A percentile compares a stretch with the other conserved stretches of the same genome.
Conservation (phyloP, 2,113 vertebrate species). For the Psittacara wagleri region DNA sequence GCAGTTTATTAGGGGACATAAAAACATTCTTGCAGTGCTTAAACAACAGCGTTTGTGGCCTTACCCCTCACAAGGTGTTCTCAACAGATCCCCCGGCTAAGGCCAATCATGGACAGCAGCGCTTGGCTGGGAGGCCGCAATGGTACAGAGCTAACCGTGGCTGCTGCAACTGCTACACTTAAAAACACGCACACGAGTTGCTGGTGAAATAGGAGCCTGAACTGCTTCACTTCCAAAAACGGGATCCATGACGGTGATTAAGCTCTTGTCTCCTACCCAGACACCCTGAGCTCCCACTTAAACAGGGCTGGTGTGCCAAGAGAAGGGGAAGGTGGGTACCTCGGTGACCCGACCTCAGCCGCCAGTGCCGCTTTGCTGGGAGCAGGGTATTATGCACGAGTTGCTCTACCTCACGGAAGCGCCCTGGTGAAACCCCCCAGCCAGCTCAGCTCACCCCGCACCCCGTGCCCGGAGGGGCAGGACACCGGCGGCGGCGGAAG, state of each 20-base stretch:
- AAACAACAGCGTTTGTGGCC: background rate
- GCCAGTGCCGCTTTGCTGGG: background rate
- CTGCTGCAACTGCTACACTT: too few relatives aligned
- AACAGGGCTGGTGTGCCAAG: accelerated
- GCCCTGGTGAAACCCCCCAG: background rate
- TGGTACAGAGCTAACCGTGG: accelerated
- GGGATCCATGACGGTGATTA: accelerated
- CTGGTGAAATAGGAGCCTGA: accelerated
- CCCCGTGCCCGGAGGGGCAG: background rate
- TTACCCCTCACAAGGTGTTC: accelerated
- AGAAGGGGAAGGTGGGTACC: accelerated
- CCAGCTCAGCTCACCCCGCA: background rate
- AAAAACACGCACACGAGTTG: accelerated
- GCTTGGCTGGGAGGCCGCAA: background rate
- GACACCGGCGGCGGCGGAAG: too few relatives aligned
- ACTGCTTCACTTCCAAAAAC: accelerated
- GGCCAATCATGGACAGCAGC: accelerated
- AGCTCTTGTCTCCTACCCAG: background rate
- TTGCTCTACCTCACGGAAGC: accelerated
- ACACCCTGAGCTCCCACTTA: background rate
- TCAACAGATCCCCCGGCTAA: accelerated
- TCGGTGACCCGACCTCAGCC: accelerated
- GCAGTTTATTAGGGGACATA: background rate
- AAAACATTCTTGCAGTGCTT: background rate
- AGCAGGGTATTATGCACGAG: accelerated